Evolutionary conservation across 2,113 vertebrate genomes (phyloP), one percentile per base, ranked within the genome.

Genomic region (Macroglossus sobrinus): DNA sequence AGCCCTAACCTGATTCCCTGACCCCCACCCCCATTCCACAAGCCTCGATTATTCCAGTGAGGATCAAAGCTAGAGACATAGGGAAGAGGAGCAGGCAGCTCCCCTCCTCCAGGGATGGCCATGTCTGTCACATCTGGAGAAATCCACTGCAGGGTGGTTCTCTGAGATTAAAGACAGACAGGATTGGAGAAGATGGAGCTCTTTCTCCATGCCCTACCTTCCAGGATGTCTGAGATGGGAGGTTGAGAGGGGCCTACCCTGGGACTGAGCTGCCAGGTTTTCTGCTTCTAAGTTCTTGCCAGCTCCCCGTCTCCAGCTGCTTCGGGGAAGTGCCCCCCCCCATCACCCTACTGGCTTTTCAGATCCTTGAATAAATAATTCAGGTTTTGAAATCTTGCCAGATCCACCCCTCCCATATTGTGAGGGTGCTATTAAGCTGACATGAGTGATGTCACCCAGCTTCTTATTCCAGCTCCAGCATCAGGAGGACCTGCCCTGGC

Each of bases 281-380:
- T 89, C 59, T 71, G 78, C 79, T 95, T 96, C 90, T 90, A 93
- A 87, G 93, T 93, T 97, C 95, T 97, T 97, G 96, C 96, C 21
- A 13, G 72, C 47, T 96, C 57, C 91, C 81, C 28, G 3, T 71
- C 87, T 93, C 66, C 85, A 28, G 59, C 92, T 74, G 61, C 80
- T 97, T 97, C 84, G 2, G 97, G 97, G 95, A 97, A 98, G 92
- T 94, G 76, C 35, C 33, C 84, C 91, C 50, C 11, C 5, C 7
- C 24, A 19, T 66, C 57, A 15, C 79, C 33, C 7, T 19, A 1
- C 93, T 78, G 91, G 93, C 82, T 95, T 93, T 97, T 78, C 96
- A 97, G 92, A 92, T 95, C 88, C 75, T 95, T 95, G 71, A 96
- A 97, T 97, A 97, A 98, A 98, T 97, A 97, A 97, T 97, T 98